phyloP scores from a whole-genome alignment of 2,113 vertebrate species.

The Solenodon paradoxus region DNA sequence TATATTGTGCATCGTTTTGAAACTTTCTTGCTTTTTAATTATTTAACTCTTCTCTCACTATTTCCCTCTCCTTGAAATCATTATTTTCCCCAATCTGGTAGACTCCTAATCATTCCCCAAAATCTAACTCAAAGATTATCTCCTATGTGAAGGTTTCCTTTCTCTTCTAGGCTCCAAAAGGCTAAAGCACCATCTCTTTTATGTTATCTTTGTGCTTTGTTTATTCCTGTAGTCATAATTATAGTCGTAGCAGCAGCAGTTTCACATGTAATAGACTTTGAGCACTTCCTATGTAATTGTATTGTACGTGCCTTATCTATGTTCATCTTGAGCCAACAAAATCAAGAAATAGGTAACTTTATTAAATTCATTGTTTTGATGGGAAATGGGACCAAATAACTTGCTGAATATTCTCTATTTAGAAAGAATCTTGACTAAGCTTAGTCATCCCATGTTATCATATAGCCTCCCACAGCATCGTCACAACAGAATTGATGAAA shows the following conservation, averaged over 20 bases:
- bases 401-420: not conserved
- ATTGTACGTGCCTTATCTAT: not conserved
- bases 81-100: not conserved
- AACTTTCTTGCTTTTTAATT: not conserved
- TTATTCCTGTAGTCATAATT: not conserved
- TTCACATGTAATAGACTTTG: not conserved
- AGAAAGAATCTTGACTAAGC: not conserved
- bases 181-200: not conserved
- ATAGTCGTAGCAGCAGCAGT: not conserved
- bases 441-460: not conserved
- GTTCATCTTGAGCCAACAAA: not conserved
- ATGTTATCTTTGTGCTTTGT: not conserved
- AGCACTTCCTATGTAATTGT: not conserved
- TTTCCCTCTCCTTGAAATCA: not conserved
- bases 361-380: not conserved
- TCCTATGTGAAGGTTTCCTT: not conserved
- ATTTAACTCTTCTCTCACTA: not conserved
- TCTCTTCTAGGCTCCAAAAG: not conserved
- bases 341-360: not conserved
- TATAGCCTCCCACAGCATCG: not conserved
- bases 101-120: not conserved
- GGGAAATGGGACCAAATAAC: not conserved
- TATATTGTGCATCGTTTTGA: not conserved
- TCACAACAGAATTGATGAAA: not conserved
- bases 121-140: not conserved